Percentiles rank a stretch among this genome's conserved stretches.
Conservation (phyloP, 2,888 invertebrate genomes). For the Antheraea assamensis region DNA sequence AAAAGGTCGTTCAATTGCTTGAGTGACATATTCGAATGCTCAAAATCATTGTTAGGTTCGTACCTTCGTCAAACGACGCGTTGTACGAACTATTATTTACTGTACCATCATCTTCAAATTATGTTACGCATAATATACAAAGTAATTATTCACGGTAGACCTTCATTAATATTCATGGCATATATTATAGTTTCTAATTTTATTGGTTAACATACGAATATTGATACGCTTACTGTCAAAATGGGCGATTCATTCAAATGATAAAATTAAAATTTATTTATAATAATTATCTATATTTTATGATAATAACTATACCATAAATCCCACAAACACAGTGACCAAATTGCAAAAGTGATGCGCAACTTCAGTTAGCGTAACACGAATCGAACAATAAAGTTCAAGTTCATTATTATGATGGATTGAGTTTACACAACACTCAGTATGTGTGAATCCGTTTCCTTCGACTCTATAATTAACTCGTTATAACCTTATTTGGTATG, state of each 20-base stretch:
- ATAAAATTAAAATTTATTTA: background rate
- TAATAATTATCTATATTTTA: slow-evolving; percentile 2
- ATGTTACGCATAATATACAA: background rate
- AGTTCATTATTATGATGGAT: slow-evolving; percentile 31
- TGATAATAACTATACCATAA: background rate
- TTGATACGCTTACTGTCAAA: background rate
- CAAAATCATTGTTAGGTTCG: too few species aligned
- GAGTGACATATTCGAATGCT: too few species aligned
- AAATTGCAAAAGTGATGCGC: slow-evolving; percentile 24
- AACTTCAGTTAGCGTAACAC: slow-evolving; percentile 21
- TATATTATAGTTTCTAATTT: background rate
- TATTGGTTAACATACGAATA: background rate
- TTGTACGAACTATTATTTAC: too few species aligned
- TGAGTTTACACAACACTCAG: slow-evolving; percentile 28
- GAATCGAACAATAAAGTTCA: slow-evolving; percentile 30
- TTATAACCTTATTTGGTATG: background rate
- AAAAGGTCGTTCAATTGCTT: too few species aligned
- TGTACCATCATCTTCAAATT: slow-evolving; percentile 8
- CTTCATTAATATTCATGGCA: background rate
- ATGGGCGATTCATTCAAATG: background rate
- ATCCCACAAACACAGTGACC: background rate
- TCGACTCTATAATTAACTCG: slow-evolving; percentile 6
- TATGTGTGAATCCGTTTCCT: slow-evolving; percentile 22
- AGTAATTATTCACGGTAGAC: background rate
- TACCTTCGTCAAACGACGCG: too few species aligned